Conservation (phyloP, 1,140 invertebrate species). For the Anastrepha obliqua region DNA sequence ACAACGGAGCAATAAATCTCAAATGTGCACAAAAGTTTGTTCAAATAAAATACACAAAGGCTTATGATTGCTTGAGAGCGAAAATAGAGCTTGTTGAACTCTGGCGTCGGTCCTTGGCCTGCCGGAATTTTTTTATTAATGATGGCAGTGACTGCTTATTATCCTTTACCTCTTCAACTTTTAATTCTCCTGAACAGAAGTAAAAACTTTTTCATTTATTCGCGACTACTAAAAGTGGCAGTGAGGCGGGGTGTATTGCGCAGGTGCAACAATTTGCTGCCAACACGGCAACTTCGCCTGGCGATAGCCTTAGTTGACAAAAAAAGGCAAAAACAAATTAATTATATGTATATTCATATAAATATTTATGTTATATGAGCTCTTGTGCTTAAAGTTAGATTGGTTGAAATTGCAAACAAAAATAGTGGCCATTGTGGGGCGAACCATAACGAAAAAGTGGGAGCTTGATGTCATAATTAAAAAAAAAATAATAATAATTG, state of each 20-base stretch:
- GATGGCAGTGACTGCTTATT: neutral
- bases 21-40: neutral
- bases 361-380: too few species aligned
- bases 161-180: slow-evolving; percentile 12
- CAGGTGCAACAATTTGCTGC: neutral
- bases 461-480: too few species aligned
- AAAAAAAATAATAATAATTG: too few species aligned
- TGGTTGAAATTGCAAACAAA: neutral
- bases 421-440: neutral
- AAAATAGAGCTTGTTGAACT: neutral
- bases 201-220: slow-evolving; percentile 44
- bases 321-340: too few species aligned
- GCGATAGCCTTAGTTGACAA: too few species aligned
- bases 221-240: neutral
- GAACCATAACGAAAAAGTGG: too few species aligned
- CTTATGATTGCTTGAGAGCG: too few species aligned
- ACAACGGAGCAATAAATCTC: neutral
- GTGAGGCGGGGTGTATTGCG: neutral
- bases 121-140: neutral
- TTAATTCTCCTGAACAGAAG: slow-evolving; percentile 24
- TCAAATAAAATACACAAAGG: neutral
- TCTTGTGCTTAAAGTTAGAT: neutral
- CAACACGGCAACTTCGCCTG: too few species aligned
- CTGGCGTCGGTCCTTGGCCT: neutral
- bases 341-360: too few species aligned